These are phyloP conservation scores for Ptychobarbus kaznakovi DNA, from an alignment of 2,797 vertebrate species.

Conservation along the genomic window DNA sequence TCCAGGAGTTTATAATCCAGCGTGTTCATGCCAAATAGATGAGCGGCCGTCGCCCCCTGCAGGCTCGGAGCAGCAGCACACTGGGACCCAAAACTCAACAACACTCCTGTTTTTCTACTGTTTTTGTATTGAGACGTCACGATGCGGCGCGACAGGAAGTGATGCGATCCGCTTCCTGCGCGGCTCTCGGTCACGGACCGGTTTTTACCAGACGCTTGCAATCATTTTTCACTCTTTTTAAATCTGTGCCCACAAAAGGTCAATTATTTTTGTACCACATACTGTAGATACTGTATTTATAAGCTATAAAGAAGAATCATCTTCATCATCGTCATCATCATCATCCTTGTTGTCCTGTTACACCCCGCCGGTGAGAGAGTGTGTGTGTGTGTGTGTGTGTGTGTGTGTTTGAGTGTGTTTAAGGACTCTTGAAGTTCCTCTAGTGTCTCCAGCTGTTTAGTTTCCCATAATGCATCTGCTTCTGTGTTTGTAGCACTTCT, in stretches of 20 bases:
- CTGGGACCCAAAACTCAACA: constrained; percentile 21
- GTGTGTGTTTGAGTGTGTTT: not conserved
- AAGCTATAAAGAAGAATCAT: constrained; percentile 83
- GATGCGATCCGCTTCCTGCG: not conserved
- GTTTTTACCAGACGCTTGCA: constrained; percentile 68
- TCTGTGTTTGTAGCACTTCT: constrained; percentile 55
- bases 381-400: not conserved
- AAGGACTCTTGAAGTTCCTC: not conserved
- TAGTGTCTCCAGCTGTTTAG: not conserved
- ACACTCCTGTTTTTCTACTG: constrained; percentile 28
- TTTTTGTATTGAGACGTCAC: constrained; percentile 38
- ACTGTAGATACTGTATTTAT: constrained; percentile 92
- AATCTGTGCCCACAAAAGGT: constrained; percentile 78
- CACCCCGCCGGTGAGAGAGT: not conserved
- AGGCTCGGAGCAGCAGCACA: constrained; percentile 50
- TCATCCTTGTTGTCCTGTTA: constrained; percentile 80
- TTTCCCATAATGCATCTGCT: constrained; percentile 12
- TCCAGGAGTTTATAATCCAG: constrained; percentile 79
- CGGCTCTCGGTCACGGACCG: constrained; percentile 64
- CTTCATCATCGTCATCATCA: constrained; percentile 80
- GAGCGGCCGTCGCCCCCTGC: constrained; percentile 56
- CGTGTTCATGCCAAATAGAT: constrained; percentile 81
- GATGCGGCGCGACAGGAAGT: not conserved
- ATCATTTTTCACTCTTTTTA: constrained; percentile 63
- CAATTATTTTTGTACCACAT: constrained; percentile 90